Conservation (phyloP, 2,113 vertebrate genomes). For the Dromas ardeola region DNA sequence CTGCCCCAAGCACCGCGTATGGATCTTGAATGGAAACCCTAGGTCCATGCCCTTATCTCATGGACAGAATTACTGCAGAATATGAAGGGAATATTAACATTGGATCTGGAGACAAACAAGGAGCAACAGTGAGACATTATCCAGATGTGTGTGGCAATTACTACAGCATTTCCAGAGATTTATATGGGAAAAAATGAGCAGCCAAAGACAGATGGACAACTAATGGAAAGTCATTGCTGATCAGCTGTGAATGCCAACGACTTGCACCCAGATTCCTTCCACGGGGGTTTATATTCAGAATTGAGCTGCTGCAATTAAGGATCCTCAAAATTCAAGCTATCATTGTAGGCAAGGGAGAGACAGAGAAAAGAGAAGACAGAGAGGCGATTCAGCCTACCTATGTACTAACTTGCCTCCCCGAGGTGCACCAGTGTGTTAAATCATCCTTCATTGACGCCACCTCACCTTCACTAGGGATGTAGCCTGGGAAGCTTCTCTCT, state of each 20-base stretch:
- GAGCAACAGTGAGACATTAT: neutral
- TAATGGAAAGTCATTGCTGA: neutral
- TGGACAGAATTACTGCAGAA: neutral
- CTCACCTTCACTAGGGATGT: rapidly evolving
- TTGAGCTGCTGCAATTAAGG: neutral
- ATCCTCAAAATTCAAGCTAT: neutral
- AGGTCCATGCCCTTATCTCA: neutral
- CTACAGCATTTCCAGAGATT: neutral
- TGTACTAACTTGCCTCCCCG: neutral
- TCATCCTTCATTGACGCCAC: neutral
- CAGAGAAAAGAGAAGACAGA: neutral
- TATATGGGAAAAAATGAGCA: neutral
- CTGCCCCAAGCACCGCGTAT: neutral
- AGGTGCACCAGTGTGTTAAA: neutral
- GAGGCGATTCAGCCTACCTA: rapidly evolving
- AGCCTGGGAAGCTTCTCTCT: neutral
- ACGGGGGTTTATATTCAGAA: neutral
- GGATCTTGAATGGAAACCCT: neutral
- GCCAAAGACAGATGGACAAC: neutral
- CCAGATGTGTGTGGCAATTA: neutral
- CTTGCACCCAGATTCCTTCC: neutral
- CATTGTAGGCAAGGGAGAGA: neutral
- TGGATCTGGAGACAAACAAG: neutral
- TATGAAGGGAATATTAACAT: neutral
- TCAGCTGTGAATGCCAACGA: neutral